A percentile compares a stretch with the other conserved stretches of the same genome.
These are phyloP conservation scores for Noctilio leporinus DNA, from an alignment of 2,113 vertebrate species.

Conservation along the genomic window DNA sequence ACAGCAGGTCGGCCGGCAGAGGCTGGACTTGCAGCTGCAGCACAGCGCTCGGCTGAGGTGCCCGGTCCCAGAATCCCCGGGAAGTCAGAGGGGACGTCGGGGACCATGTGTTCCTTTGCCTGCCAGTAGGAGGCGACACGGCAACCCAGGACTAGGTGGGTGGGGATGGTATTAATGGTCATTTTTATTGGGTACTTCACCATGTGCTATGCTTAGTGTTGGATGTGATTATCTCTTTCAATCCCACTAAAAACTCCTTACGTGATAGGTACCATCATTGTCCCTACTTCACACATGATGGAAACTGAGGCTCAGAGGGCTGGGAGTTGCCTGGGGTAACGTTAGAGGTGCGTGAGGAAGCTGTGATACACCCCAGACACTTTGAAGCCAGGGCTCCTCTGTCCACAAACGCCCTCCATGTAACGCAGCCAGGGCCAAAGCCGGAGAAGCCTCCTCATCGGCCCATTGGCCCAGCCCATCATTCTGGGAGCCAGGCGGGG, in stretches of 20 bases:
- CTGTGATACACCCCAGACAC: background rate
- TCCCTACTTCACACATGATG: background rate
- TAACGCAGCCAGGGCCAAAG: background rate
- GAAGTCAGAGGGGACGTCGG: background rate
- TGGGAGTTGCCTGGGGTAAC: background rate
- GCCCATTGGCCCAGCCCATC: constrained; percentile 34
- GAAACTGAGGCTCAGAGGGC: background rate
- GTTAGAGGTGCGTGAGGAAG: background rate
- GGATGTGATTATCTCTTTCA: background rate
- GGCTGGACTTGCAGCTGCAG: background rate
- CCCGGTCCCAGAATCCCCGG: background rate
- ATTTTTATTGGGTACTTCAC: background rate
- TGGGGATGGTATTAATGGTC: background rate
- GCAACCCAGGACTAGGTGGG: background rate
- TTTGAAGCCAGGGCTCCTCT: background rate
- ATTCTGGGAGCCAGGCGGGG: constrained; percentile 22
- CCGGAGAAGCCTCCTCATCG: constrained; percentile 37
- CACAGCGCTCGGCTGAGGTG: background rate
- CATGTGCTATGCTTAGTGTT: background rate
- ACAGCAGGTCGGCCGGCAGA: background rate
- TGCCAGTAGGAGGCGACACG: background rate
- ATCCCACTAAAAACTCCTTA: background rate
- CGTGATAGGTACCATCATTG: background rate
- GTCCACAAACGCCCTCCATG: background rate
- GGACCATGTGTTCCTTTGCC: background rate